Base-by-base conservation (phyloP, 2,888 invertebrate genomes). In the Vesta saturnalis region DNA sequence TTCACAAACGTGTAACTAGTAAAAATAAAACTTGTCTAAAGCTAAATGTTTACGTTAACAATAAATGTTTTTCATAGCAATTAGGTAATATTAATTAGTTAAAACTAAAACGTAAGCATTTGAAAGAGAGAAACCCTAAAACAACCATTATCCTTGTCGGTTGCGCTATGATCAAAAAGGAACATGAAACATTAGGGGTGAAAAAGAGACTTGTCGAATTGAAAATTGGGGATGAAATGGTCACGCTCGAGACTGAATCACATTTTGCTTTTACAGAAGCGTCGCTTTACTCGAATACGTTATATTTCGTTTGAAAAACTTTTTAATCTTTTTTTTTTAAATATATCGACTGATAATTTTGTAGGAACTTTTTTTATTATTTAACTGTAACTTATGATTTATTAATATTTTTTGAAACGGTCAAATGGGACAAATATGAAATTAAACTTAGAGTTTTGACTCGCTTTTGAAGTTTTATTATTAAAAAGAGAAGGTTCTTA, bases 391-490 rank as follows among this genome's bases (percentile, higher is more conserved):
- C 12, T 39, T 39, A 39, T 39, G n/a, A 39, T 8, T 39, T 39
- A 39, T 39, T 39, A 39, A 39, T 39, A 39, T 39, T n/a, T n/a
- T 39, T 8, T 12, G 18, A 14, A 21, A 22, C 35, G 54, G 54
- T 47, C 35, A 30, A 62, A 55, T 30, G 35, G 55, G 47, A 39
- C 62, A 43, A 58, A 52, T 57, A 30, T 22, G 43, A 64, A 64
- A 67, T 67, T 52, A 62, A 52, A 52, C 18, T 58, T 35, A 21
- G 23, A 61, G 68, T 60, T 64, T 64, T 56, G 64, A 57, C 60
- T 63, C 52, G 35, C 59, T 64, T 64, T 60, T 60, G 56, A 60
- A 69, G 52, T 55, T 64, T 69, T 64, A 64, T 64, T 69, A 61
- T 60, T 57, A 56, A 57, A 64, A 59, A 69, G 66, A 69, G 65